phyloP scores from a whole-genome alignment of 2,888 invertebrate species.

The Hypselothyrea guttata region DNA sequence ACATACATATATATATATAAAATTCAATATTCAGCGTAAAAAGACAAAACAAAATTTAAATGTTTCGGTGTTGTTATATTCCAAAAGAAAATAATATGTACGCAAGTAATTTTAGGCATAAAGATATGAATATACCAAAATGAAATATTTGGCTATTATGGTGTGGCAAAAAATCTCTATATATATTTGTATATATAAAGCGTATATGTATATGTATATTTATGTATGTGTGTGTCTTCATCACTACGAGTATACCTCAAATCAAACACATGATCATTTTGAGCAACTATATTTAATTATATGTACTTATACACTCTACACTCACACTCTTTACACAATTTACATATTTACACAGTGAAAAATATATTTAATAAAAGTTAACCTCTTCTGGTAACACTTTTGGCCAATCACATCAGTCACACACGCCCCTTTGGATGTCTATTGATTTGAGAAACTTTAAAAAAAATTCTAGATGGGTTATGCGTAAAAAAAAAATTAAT shows the following conservation, averaged over 20 bases:
- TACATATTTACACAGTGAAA: conserved; percentile 62
- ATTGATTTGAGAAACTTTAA: conserved; percentile 45
- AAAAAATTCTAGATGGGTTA: conserved; percentile 56
- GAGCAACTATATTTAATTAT: conserved; percentile 64
- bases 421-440: conserved; percentile 42
- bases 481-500: conserved; percentile 73
- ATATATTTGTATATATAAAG: conserved; percentile 77
- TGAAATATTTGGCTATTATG: conserved; percentile 57
- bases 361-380: neutral
- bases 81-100: conserved; percentile 32
- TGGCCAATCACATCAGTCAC: conserved; percentile 33
- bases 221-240: conserved; percentile 83
- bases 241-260: conserved; percentile 85
- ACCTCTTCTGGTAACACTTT: conserved; percentile 19
- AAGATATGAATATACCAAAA: conserved; percentile 34
- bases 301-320: conserved; percentile 67
- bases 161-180: conserved; percentile 47
- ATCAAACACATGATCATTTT: conserved; percentile 69
- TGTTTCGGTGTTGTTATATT: conserved; percentile 67
- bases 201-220: conserved; percentile 63
- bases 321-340: conserved; percentile 40
- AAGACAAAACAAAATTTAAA: conserved; percentile 48
- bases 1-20: conserved; percentile 25
- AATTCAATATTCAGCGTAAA: conserved; percentile 28
- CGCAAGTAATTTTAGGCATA: conserved; percentile 43